These are phyloP conservation scores for Pollenia angustigena DNA, from an alignment of 2,888 invertebrate genomes.

Conservation along the genomic window DNA sequence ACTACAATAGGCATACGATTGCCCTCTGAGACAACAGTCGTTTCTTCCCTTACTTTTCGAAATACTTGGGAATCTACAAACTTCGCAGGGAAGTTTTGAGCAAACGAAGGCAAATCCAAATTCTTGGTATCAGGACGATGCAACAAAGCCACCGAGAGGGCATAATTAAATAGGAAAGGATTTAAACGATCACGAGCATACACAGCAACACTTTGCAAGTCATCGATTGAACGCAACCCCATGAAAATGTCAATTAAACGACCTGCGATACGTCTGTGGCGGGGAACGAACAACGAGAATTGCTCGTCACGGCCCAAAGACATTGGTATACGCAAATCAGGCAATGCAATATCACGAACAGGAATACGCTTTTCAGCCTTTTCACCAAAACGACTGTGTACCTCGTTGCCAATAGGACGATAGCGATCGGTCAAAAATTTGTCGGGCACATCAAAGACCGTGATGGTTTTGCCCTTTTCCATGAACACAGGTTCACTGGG, in stretches of 20 bases:
- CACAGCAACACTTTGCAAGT: constrained; percentile 88
- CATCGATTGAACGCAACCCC: constrained; percentile 89
- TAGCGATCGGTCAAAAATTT: constrained; percentile 86
- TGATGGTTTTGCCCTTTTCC: constrained; percentile 88
- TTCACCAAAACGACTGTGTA: constrained; percentile 86
- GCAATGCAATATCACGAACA: constrained; percentile 87
- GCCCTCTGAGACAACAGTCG: constrained; percentile 86
- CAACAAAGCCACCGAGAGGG: constrained; percentile 90
- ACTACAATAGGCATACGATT: constrained; percentile 87
- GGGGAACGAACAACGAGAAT: constrained; percentile 90
- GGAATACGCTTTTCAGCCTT: constrained; percentile 85
- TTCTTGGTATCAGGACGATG: constrained; percentile 88
- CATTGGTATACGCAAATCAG: constrained; percentile 87
- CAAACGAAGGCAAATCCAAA: constrained; percentile 86
- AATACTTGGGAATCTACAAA: constrained; percentile 87
- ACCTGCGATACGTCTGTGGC: constrained; percentile 88
- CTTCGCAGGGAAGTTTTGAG: constrained; percentile 88
- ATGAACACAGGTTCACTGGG: constrained; percentile 91
- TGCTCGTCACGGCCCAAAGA: constrained; percentile 87
- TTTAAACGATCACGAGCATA: constrained; percentile 90
- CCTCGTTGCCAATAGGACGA: constrained; percentile 84
- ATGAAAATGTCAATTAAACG: constrained; percentile 89
- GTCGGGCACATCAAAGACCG: constrained; percentile 87
- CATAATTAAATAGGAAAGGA: constrained; percentile 92
- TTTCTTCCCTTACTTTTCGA: constrained; percentile 85